Conservation (phyloP, 1,140 invertebrate genomes). For the Globodera rostochiensis region DNA sequence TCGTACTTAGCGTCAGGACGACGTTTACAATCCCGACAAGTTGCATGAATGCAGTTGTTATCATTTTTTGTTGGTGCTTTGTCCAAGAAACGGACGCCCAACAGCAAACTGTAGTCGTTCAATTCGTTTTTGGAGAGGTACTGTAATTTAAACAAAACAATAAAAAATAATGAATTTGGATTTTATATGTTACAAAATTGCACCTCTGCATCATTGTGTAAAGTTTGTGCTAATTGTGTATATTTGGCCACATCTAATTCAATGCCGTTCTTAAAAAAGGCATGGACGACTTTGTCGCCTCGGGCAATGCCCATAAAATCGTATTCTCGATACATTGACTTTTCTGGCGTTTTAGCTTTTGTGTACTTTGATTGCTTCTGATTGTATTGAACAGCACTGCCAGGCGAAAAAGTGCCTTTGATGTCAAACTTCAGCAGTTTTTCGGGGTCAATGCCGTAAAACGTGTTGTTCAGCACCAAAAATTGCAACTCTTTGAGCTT, state of each 20-base stretch:
- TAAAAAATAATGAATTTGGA: too few relatives aligned
- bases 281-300: not conserved
- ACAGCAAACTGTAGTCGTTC: not conserved
- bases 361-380: not conserved
- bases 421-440: not conserved
- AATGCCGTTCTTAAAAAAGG: not conserved
- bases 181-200: not conserved
- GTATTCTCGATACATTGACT: not conserved
- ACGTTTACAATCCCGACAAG: not conserved
- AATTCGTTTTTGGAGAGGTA: not conserved
- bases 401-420: not conserved
- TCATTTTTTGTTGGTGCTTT: not conserved
- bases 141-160: not conserved
- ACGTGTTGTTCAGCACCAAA: not conserved
- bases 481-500: not conserved
- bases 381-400: not conserved
- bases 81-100: not conserved
- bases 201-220: not conserved
- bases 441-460: not conserved
- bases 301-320: not conserved
- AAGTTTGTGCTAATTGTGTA: not conserved
- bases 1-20: not conserved
- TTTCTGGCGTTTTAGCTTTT: too few relatives aligned
- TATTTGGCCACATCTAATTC: not conserved
- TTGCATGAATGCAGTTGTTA: not conserved